Evolutionary conservation across 2,797 vertebrate species (phyloP).

Genomic region (Danio jaintianensis): DNA sequence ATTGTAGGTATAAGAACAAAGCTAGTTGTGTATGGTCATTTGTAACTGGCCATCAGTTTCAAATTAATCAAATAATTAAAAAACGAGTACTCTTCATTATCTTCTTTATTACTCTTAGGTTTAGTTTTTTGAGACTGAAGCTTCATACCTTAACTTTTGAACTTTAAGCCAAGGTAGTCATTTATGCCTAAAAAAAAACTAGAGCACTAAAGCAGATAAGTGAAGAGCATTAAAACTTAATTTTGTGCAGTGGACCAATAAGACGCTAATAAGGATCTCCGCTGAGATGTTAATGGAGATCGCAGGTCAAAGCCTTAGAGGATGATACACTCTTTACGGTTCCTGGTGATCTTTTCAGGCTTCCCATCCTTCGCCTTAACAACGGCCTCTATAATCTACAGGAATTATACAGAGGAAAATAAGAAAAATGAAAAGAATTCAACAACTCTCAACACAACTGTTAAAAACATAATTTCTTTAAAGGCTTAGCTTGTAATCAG

Average conservation of each 20-base stretch:
- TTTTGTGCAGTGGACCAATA: conserved; percentile 1
- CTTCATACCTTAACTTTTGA: conserved; percentile 71
- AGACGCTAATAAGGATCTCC: conserved; percentile 1
- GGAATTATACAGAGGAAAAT: background rate
- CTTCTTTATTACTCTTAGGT: conserved; percentile 57
- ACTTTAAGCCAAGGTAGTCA: conserved; percentile 71
- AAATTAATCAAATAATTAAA: background rate
- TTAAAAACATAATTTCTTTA: too few species aligned
- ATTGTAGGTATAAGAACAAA: background rate
- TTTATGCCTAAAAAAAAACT: conserved; percentile 63
- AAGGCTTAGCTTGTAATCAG: too few species aligned
- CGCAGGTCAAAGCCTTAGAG: conserved; percentile 75
- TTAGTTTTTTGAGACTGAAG: conserved; percentile 47
- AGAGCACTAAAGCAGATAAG: conserved; percentile 50
- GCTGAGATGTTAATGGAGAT: background rate
- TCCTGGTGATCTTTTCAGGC: conserved; percentile 88
- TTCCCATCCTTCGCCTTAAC: conserved; percentile 84
- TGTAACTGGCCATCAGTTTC: background rate
- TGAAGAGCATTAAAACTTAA: background rate
- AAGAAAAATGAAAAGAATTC: background rate
- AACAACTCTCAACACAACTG: background rate
- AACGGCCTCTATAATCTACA: conserved; percentile 83
- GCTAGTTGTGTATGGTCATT: too few species aligned
- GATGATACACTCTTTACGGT: conserved; percentile 87
- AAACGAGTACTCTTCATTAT: conserved; percentile 10